phyloP scores from a whole-genome alignment of 1,140 invertebrate species.

The Bombus impatiens region DNA sequence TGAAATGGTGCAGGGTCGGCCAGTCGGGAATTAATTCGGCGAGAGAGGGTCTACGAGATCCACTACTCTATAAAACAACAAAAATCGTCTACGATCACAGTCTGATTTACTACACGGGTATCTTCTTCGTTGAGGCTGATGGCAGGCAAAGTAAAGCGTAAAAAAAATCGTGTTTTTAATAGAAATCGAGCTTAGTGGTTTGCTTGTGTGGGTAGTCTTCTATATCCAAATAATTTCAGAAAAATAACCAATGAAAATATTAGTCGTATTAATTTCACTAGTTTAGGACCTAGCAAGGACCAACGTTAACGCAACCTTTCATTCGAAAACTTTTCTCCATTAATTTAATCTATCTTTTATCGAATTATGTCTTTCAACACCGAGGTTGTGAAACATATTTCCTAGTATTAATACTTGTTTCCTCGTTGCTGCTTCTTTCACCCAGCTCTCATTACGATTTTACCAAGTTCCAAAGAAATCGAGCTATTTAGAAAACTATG shows the following conservation, averaged over 20 bases:
- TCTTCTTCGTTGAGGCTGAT: constrained; percentile 23
- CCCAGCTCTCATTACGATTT: background rate
- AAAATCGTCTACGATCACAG: constrained; percentile 62
- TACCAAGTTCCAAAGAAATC: background rate
- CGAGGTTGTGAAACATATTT: no score
- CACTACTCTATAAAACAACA: constrained; percentile 84
- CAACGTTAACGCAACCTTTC: background rate
- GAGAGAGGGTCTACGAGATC: constrained; percentile 92
- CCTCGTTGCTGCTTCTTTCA: background rate
- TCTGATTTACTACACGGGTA: constrained; percentile 29
- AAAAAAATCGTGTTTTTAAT: background rate
- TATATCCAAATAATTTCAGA: background rate
- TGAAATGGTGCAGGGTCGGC: constrained; percentile 95
- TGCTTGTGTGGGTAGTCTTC: background rate
- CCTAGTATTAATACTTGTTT: no score
- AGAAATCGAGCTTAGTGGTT: background rate
- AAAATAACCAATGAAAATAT: background rate
- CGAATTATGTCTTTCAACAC: background rate
- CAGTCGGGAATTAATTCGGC: constrained; percentile 98
- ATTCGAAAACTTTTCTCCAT: background rate
- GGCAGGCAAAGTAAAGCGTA: constrained; percentile 41
- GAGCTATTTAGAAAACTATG: fast-evolving
- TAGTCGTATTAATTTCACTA: constrained; percentile 23
- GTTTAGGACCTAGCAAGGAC: background rate
- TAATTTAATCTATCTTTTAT: background rate